Evolutionary conservation across 2,888 invertebrate genomes (phyloP), one percentile per base, ranked within the genome.

Genomic region (Coleophora flavipennella): DNA sequence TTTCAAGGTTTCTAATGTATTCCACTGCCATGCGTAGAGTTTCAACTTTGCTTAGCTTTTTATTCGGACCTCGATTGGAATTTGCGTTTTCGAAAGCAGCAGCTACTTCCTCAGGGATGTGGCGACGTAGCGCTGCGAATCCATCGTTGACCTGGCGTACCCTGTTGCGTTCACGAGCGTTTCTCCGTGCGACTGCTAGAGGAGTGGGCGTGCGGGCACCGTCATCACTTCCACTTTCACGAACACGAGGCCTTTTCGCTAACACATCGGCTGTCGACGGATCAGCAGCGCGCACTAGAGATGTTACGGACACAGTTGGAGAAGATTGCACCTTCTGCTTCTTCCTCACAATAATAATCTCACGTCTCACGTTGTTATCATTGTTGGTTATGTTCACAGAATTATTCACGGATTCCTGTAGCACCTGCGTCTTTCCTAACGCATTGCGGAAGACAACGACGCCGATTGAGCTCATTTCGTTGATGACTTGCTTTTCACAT

Each of bases 111-210:
- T 90, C 92, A 1, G 95, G 96, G 49, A 96, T 95, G 64, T 94
- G 94, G 55, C 93, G 92, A 13, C 95, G 87, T 1, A 96, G 77
- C n/a, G 92, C 92, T 0, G 94, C 93, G 67, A 95, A 96, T 12
- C 95, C 96, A 59, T 94, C 93, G 76, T 95, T 95, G 20, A 95
- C 95, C 87, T 95, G 95, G 54, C 95, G 94, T 8, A 96, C 96
- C 44, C 97, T 88, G 75, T 96, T 96, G 13, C 97, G 85, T 86
- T 97, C 97, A 38, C 97, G 88, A 45, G 96, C 96, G 80, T 97
- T 97, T 60, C 97, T 85, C 33, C 96, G 85, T 0, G 95, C 95
- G 7, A 95, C 95, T 0, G 95, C 92, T 13, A 93, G 88, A 0
- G 92, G 93, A 36, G 91, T 91, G 2, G 92, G 90, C 42, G 90